Evolutionary conservation across 2,113 vertebrate genomes (phyloP), one percentile per base, ranked within the genome.

Genomic region (Odocoileus virginianus): DNA sequence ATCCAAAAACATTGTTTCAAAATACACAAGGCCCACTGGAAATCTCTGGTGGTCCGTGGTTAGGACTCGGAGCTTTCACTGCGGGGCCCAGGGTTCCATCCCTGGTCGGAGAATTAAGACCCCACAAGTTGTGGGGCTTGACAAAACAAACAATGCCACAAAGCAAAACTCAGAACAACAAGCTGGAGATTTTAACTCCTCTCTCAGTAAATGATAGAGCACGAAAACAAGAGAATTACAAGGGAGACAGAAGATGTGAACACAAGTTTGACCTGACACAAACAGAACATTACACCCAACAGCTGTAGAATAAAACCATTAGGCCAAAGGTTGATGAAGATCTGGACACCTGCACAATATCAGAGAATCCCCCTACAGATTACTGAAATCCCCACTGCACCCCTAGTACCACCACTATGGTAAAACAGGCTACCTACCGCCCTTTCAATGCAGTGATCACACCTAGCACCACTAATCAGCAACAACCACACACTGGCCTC

Each of bases 1-100:
- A 33, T 54, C 54, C 47, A 84, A 61, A 87, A 90, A 57, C 27
- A 50, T 33, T 17, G 15, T 67, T 78, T 94, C 54, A 94, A 96
- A 92, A 94, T 33, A 82, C 10, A 95, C 36, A 7, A 43, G 71
- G 71, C 36, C 23, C 23, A 27, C 23, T 0, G 23, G 36, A 12
- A 76, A 14, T 76, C 71, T 27, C 36, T 43, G 23, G 71, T 1
- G 3, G 23, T 25, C 36, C 36, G 36, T 1, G 23, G 36, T 76
- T 43, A 76, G 71, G 71, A 76, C 11, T 43, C 21, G 7, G 71
- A 6, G 23, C 71, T 76, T 76, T 43, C 71, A 43, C 23, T 43
- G 71, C 10, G 0, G 0, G 67, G 67, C n/a, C 67, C 67, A 23
- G 67, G 67, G 10, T 40, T 71, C 67, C 36, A 23, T 40, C 67